phyloP scores from a whole-genome alignment of 2,797 vertebrate genomes.

The Coreius guichenoti region DNA sequence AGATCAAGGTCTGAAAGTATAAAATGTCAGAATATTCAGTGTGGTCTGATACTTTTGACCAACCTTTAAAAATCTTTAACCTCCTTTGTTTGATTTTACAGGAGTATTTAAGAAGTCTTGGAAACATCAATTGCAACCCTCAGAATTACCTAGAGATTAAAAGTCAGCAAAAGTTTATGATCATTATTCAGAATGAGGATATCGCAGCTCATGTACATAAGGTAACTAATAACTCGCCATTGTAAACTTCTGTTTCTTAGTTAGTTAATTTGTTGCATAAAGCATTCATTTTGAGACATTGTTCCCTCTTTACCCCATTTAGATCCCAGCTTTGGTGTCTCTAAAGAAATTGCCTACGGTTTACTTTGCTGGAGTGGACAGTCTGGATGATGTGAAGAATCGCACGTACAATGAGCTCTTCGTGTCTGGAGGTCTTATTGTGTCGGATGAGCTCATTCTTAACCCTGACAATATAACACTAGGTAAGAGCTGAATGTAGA shows the following conservation, averaged over 20 bases:
- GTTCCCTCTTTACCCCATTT: constrained; percentile 41
- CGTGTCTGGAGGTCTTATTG: constrained; percentile 94
- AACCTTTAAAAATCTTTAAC: constrained; percentile 22
- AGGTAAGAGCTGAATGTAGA: constrained; percentile 73
- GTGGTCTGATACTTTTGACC: neutral
- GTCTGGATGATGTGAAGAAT: constrained; percentile 96
- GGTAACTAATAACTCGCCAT: constrained; percentile 72
- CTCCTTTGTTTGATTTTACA: constrained; percentile 62
- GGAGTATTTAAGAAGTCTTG: constrained; percentile 89
- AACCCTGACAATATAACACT: constrained; percentile 88
- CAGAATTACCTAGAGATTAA: constrained; percentile 89
- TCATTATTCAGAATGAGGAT: constrained; percentile 98
- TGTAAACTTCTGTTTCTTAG: neutral
- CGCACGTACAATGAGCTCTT: constrained; percentile 96
- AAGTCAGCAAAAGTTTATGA: constrained; percentile 90
- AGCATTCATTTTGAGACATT: neutral
- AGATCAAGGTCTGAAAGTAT: constrained; percentile 88
- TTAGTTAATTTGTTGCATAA: neutral
- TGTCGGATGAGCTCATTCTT: constrained; percentile 94
- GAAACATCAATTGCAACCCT: constrained; percentile 93
- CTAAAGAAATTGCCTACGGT: constrained; percentile 93
- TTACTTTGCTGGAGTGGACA: constrained; percentile 96
- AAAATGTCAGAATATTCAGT: neutral
- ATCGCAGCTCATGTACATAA: constrained; percentile 94
- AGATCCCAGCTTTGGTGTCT: constrained; percentile 93